Base-by-base conservation (phyloP, 2,113 vertebrate genomes). In the Struthio camelus region DNA sequence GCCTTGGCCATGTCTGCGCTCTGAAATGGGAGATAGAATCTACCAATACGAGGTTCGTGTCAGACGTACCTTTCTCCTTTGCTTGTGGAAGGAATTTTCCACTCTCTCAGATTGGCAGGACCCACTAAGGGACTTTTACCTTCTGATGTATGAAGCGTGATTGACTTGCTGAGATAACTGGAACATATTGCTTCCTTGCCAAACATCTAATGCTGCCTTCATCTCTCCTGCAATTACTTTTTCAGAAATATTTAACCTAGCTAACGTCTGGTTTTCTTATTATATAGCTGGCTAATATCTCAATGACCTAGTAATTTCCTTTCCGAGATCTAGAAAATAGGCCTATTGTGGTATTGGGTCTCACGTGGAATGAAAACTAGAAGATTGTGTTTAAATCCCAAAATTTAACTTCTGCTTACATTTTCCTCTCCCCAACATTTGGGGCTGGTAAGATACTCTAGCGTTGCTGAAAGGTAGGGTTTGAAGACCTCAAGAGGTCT, bases 41-140 rank as follows among this genome's bases (percentile, higher is more conserved):
- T 70, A 75, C 27, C 54, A 73, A 1, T 44, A 61, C 15, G 1
- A 2, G 3, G 5, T 58, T n/a, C 0, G 1, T 50, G 36, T 62
- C 80, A 94, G n/a, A 77, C 14, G 30, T 70, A 80, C 12, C 9
- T 80, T 84, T 80, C n/a, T 53, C 10, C 48, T 0, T 1, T n/a
- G 32, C 18, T 38, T 80, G 28, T 89, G 48, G 34, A 80, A 61
- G 28, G 25, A 92, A 83, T 91, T 93, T 94, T 73, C 44, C 32
- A 77, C 24, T 78, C 13, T 44, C 87, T 71, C 72, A 51, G 38
- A 66, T 0, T 65, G 59, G 54, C 69, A 89, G 69, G 23, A 87
- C 34, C 11, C 16, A 77, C 80, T 70, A 91, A 72, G 38, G 27
- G 36, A 34, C 42, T 90, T 83, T 50, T 0, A 61, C 15, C 5